Base-by-base conservation (phyloP, 2,888 invertebrate genomes). In the Cantharis rustica region DNA sequence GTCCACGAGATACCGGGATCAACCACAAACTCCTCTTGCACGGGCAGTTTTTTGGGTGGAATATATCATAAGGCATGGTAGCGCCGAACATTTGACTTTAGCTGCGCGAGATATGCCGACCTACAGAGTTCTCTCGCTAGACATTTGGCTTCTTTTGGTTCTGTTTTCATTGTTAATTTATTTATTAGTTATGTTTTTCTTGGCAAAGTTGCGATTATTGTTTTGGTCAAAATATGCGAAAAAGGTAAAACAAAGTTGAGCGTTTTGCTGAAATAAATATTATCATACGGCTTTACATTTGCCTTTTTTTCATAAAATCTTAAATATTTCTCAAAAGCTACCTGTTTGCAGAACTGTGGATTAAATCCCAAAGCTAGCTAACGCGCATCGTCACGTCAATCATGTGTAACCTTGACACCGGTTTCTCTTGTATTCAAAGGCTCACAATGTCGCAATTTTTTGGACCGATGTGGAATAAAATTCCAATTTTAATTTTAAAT, bases 31-130 rank as follows among this genome's bases (percentile, higher is more conserved):
- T 10, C 79, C 83, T 5, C 61, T 81, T 27, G 75, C 75, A 5
- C 47, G 77, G 31, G 80, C 79, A 10, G 31, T 81, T 1, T 81
- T 78, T 75, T 81, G 81, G 80, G 64, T 79, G 13, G 80, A 81
- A 61, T 80, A 80, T 27, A 31, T 75, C 10, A 13, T 79, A 16
- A 77, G 80, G 27, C 63, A 81, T 66, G 73, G 72, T 61, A 74
- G 74, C 27, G 75, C 75, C 1, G 68, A 75, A 66, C 75, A 79
- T 23, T 72, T 81, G 62, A 66, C 69, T 10, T 27, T 76, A 1
- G 77, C 78, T 15, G 69, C 77, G 10, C 66, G 76, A 71, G 63
- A 79, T 69, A 77, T 81, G 75, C 62, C 75, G 0, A 66, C 69
- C 16, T 80, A 80, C 66, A 68, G 80, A 69, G 69, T 20, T 11